Base-by-base conservation (phyloP, 2,797 vertebrate species). In the Channa striata region DNA sequence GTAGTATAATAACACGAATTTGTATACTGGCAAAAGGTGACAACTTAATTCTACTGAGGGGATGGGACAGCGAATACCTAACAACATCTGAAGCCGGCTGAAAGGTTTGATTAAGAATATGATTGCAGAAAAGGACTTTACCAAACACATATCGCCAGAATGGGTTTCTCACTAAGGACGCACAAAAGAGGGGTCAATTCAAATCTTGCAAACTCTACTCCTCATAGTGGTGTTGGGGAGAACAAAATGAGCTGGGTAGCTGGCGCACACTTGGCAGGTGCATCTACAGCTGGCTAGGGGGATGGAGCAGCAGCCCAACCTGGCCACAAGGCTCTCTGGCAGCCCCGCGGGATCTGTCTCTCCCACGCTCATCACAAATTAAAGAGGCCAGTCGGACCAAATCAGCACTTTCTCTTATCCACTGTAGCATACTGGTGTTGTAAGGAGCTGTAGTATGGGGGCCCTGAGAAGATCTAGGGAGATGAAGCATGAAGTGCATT, bases 331-430 rank as follows among this genome's bases (percentile, higher is more conserved):
- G 77, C 83, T 79, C 69, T 80, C 62, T 6, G 36, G 37, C n/a
- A 19, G 81, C 67, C 81, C 84, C 13, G 19, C 49, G 49, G 84
- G 80, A 56, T 79, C 76, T 68, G 16, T 20, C 75, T 80, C 83
- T 89, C 87, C 86, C 87, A 90, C 80, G 65, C 82, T 89, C 84
- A 87, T 91, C 83, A 88, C 73, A 87, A 90, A 91, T 89, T 88
- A 83, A 92, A 89, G 73, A 85, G 78, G 69, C 85, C 76, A 74
- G 83, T 88, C 62, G 13, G 67, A 78, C 59, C 50, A 73, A 52
- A 89, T 89, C 90, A 89, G 87, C 88, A 80, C 72, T 83, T 89
- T 81, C 67, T 69, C 59, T 47, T 34, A 39, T 59, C 64, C 77
- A 72, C 73, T 71, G 78, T 77, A 80, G 80, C 77, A 61, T 74